These are phyloP conservation scores for Harpagifer antarcticus DNA, from an alignment of 2,797 vertebrate species.

Conservation along the genomic window DNA sequence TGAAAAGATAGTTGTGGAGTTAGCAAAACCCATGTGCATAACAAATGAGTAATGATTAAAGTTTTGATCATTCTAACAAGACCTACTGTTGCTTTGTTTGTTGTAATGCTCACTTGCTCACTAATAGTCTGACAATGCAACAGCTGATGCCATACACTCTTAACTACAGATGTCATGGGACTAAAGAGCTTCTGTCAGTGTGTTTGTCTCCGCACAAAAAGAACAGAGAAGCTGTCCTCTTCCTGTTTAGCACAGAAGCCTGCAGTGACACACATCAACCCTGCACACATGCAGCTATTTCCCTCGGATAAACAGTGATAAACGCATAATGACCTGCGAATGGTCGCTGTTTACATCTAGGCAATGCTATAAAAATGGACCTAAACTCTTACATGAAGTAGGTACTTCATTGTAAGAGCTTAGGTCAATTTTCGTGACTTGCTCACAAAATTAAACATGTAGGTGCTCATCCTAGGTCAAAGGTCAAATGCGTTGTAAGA, in stretches of 20 bases:
- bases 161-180: constrained; percentile 32
- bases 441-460: background rate
- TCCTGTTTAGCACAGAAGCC: constrained; percentile 1
- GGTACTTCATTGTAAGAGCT: background rate
- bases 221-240: constrained; percentile 19
- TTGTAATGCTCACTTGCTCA: constrained; percentile 6
- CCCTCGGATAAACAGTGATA: background rate
- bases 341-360: background rate
- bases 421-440: background rate
- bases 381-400: too few species aligned
- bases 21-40: background rate
- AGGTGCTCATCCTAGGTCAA: background rate
- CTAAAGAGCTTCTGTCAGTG: constrained; percentile 22
- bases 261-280: constrained; percentile 2
- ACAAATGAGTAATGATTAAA: background rate
- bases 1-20: background rate
- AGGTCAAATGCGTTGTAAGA: constrained; percentile 4
- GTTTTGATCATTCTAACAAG: background rate
- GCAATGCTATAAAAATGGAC: background rate
- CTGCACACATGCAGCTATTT: background rate
- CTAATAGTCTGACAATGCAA: constrained; percentile 32
- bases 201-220: constrained; percentile 4
- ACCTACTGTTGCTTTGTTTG: background rate
- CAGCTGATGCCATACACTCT: constrained; percentile 44
- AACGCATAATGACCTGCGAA: background rate